These are phyloP conservation scores for Rhinichthys osculus DNA, from an alignment of 2,797 vertebrate species.

Conservation along the genomic window DNA sequence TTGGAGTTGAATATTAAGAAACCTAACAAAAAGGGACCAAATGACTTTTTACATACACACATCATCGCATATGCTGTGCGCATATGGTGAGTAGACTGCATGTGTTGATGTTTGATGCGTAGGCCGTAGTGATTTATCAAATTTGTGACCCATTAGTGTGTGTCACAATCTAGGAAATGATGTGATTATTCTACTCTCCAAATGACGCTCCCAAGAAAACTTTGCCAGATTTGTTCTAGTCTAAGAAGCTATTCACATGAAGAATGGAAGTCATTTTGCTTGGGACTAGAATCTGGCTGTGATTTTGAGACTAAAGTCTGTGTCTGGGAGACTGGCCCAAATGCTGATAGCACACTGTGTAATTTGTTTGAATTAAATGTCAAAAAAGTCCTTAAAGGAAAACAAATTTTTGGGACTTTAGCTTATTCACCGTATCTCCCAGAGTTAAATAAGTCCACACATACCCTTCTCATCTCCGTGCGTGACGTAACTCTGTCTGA, in stretches of 20 bases:
- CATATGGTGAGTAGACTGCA: conserved; percentile 17
- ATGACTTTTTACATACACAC: background rate
- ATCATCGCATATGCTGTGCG: conserved; percentile 10
- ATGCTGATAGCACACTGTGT: background rate
- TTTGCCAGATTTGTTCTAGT: conserved; percentile 25
- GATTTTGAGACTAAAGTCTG: conserved; percentile 22
- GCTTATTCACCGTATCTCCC: no score
- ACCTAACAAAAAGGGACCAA: background rate
- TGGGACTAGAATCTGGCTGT: conserved; percentile 18
- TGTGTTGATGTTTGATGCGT: conserved; percentile 27
- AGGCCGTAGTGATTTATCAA: conserved; percentile 33
- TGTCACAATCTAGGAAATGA: conserved; percentile 27
- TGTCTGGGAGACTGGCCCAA: conserved; percentile 29
- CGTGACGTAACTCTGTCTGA: no score
- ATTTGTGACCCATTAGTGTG: conserved; percentile 18
- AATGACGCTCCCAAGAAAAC: conserved; percentile 9
- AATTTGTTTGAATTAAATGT: background rate
- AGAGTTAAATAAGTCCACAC: no score
- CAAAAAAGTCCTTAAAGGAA: no score
- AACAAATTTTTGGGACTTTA: no score
- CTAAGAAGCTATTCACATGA: conserved; percentile 30
- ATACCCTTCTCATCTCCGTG: no score
- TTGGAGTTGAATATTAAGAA: conserved; percentile 21
- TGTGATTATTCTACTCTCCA: conserved; percentile 24
- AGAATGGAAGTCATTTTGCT: conserved; percentile 19